Percentiles rank a stretch among this genome's conserved stretches.
Evolutionary conservation across 2,797 vertebrate species (phyloP).

Genomic region (Pangasius macronema): DNA sequence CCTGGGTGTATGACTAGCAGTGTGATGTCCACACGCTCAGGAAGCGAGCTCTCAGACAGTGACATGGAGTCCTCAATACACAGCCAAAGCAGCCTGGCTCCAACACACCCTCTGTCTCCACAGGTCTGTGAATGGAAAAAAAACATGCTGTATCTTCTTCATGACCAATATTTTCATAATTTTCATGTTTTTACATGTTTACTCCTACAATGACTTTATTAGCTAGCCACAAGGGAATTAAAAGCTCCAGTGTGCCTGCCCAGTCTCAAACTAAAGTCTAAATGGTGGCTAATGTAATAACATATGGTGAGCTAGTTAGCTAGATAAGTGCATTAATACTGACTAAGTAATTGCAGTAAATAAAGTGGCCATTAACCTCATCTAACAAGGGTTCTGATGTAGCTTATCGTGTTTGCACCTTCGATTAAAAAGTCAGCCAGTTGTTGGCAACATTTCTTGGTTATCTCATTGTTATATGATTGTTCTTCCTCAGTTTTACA

Average conservation of each 20-base stretch:
- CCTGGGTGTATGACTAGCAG: constrained; percentile 81
- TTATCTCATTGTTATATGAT: not conserved
- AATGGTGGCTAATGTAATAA: not conserved
- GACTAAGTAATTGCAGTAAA: not conserved
- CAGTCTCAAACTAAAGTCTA: not conserved
- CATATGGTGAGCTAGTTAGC: not conserved
- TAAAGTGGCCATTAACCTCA: no score
- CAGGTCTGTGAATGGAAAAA: constrained; percentile 65
- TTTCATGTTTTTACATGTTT: not conserved
- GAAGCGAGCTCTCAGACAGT: constrained; percentile 83
- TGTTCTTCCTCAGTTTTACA: not conserved
- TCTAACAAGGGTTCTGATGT: not conserved
- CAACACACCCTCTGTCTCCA: constrained; percentile 66
- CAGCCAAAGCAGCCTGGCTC: constrained; percentile 73
- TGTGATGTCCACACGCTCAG: constrained; percentile 74
- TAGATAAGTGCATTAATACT: not conserved
- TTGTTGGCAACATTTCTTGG: not conserved
- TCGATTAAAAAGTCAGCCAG: not conserved
- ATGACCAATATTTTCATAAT: not conserved
- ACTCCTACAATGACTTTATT: not conserved
- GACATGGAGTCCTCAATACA: constrained; percentile 85
- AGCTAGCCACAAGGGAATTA: not conserved
- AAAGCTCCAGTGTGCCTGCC: not conserved
- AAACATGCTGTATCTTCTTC: not conserved
- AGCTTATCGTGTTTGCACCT: not conserved